These are phyloP conservation scores for Fopius arisanus DNA, from an alignment of 1,140 invertebrate species.

Conservation along the genomic window DNA sequence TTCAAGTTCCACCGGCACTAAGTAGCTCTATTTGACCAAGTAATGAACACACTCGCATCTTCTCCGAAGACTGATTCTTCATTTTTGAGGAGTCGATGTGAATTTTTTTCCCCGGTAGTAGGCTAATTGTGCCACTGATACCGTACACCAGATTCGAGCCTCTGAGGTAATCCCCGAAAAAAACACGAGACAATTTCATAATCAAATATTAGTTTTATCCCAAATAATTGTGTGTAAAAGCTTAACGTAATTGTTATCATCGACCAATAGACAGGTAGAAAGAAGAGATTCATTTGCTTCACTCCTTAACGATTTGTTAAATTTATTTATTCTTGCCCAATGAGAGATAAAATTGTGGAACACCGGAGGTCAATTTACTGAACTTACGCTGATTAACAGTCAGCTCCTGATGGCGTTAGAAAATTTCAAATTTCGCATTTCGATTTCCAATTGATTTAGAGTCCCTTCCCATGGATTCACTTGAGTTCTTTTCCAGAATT, in stretches of 20 bases:
- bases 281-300: too few species aligned
- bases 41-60: not conserved
- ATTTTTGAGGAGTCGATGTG: not conserved
- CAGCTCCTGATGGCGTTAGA: conserved; percentile 23
- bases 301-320: too few species aligned
- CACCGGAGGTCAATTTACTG: not conserved
- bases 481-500: too few species aligned
- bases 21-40: not conserved
- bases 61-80: not conserved
- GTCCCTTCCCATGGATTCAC: too few species aligned
- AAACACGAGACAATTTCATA: not conserved
- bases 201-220: conserved; percentile 1
- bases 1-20: not conserved
- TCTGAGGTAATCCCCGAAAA: not conserved
- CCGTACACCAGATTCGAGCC: not conserved
- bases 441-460: not conserved
- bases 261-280: too few species aligned
- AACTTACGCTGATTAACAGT: conserved; percentile 33
- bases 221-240: not conserved
- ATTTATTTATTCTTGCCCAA: not conserved
- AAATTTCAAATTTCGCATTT: conserved; percentile 27
- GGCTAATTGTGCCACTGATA: too few species aligned
- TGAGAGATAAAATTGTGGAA: too few species aligned
- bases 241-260: not conserved
- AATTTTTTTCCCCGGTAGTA: not conserved